A percentile compares a stretch with the other conserved stretches of the same genome.
These are phyloP conservation scores for Diadophis punctatus DNA, from an alignment of 2,113 vertebrate genomes.

Conservation along the genomic window DNA sequence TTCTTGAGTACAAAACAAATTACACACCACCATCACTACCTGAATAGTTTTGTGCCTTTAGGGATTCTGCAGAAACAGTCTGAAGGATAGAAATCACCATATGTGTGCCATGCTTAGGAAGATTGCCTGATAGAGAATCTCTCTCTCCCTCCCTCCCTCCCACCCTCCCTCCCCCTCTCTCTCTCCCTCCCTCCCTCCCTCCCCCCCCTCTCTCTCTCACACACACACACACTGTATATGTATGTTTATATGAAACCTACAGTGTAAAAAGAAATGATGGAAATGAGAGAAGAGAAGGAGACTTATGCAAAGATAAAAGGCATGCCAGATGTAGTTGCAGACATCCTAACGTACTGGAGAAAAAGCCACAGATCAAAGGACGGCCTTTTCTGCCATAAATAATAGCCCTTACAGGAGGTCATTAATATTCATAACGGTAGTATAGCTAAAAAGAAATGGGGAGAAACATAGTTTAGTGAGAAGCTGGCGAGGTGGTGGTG, in stretches of 20 bases:
- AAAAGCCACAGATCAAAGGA: conserved; percentile 71
- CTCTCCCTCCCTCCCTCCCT: neutral
- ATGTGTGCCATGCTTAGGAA: conserved; percentile 52
- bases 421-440: conserved; percentile 75
- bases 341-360: conserved; percentile 51
- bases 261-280: conserved; percentile 52
- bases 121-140: conserved; percentile 61
- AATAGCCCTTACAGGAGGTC: conserved; percentile 64
- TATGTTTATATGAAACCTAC: neutral
- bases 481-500: neutral
- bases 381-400: conserved; percentile 59
- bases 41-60: conserved; percentile 71
- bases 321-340: conserved; percentile 46
- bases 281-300: conserved; percentile 54
- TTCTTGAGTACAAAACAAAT: conserved; percentile 75
- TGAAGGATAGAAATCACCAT: conserved; percentile 63
- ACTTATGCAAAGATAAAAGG: conserved; percentile 61
- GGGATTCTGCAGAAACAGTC: conserved; percentile 67
- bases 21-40: conserved; percentile 67
- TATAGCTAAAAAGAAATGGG: conserved; percentile 67
- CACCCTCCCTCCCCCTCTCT: neutral
- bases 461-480: conserved; percentile 66
- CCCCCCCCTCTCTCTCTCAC: neutral
- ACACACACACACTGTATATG: neutral
- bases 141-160: neutral